Percentiles rank a stretch among this genome's conserved stretches.
These are phyloP conservation scores for Silurus aristotelis DNA, from an alignment of 2,797 vertebrate genomes.

Conservation along the genomic window DNA sequence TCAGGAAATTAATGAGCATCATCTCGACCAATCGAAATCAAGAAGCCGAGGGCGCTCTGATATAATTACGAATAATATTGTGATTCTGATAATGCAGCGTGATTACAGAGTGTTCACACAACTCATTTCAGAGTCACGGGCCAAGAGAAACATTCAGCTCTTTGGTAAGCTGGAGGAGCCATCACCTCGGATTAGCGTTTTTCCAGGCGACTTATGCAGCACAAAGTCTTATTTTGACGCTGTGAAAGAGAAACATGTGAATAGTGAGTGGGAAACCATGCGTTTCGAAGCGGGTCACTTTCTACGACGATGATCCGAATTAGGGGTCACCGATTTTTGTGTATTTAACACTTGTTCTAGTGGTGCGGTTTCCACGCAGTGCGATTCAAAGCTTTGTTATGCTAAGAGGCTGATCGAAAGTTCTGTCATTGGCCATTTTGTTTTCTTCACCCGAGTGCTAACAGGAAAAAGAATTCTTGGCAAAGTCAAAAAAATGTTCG, in stretches of 20 bases:
- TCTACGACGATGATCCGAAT: slow-evolving; percentile 37
- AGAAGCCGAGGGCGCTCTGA: not conserved
- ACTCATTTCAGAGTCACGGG: slow-evolving; percentile 54
- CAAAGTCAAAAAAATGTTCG: slow-evolving; percentile 28
- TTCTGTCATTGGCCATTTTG: slow-evolving; percentile 47
- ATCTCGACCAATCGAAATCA: not conserved
- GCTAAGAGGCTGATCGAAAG: slow-evolving; percentile 51
- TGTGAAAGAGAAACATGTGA: slow-evolving; percentile 30
- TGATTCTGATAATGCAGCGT: slow-evolving; percentile 45
- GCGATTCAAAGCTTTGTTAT: slow-evolving; percentile 39
- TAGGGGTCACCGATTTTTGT: slow-evolving; percentile 43
- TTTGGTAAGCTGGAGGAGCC: slow-evolving; percentile 1
- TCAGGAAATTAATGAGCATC: not conserved
- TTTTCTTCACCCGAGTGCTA: slow-evolving; percentile 54
- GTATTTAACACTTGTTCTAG: slow-evolving; percentile 57
- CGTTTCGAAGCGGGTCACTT: slow-evolving; percentile 18
- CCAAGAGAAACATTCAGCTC: slow-evolving; percentile 52
- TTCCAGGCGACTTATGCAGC: slow-evolving; percentile 24
- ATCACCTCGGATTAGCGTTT: not conserved
- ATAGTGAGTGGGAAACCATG: slow-evolving; percentile 40
- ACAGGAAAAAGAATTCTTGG: slow-evolving; percentile 44
- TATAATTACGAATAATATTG: slow-evolving; percentile 61
- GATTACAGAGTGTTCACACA: slow-evolving; percentile 72
- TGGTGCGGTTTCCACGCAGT: slow-evolving; percentile 29
- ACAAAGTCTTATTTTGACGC: slow-evolving; percentile 41